These are phyloP conservation scores for Dipodomys spectabilis DNA, from an alignment of 2,113 vertebrate genomes.

Conservation along the genomic window DNA sequence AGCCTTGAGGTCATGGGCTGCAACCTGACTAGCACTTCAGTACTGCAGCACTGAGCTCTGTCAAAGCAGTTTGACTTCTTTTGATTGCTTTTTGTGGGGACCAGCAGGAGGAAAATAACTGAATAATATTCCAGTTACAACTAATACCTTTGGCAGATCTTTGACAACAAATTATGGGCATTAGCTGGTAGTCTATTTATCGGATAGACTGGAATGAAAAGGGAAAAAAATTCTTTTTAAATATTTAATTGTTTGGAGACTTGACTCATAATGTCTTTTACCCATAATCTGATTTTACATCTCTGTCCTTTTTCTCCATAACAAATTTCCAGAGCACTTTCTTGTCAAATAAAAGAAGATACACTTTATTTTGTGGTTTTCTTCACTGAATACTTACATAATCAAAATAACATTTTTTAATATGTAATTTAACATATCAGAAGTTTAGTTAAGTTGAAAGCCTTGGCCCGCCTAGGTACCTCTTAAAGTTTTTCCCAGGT, in stretches of 20 bases:
- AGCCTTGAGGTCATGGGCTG: not conserved
- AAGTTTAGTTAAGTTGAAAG: not conserved
- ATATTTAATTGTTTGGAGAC: conserved; percentile 20
- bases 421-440: not conserved
- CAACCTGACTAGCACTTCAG: not conserved
- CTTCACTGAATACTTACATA: conserved; percentile 7
- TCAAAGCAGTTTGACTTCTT: conserved; percentile 20
- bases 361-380: conserved; percentile 22
- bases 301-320: conserved; percentile 9
- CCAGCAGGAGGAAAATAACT: not conserved
- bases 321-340: conserved; percentile 31
- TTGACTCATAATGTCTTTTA: conserved; percentile 30
- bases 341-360: conserved; percentile 1
- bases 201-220: not conserved
- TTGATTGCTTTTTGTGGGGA: not conserved
- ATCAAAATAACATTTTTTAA: not conserved
- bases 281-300: not conserved
- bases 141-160: not conserved
- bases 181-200: not conserved
- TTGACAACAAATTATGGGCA: not conserved
- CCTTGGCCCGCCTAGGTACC: not conserved
- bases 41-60: not conserved
- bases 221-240: not conserved
- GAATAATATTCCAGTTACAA: conserved; percentile 35
- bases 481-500: not conserved